Conservation (phyloP, 2,797 vertebrate genomes). For the Gadopsis bispinosus region DNA sequence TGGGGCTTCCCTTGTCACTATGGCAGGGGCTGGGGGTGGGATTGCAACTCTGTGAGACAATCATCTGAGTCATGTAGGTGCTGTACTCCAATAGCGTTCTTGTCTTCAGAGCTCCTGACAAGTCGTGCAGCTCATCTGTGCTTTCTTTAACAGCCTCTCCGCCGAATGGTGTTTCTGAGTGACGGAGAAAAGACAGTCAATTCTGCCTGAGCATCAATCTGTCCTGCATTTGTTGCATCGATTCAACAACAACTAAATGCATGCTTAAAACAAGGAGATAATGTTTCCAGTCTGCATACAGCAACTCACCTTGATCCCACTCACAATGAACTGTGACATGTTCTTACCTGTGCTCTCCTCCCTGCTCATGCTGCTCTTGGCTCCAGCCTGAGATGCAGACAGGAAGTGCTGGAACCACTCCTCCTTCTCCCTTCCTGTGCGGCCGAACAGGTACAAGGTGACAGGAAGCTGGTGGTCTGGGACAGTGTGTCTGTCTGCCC, state of each 20-base stretch:
- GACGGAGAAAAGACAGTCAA: slow-evolving; percentile 7
- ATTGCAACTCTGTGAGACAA: slow-evolving; percentile 65
- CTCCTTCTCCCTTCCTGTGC: slow-evolving; percentile 91
- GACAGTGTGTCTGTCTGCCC: slow-evolving; percentile 41
- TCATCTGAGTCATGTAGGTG: slow-evolving; percentile 86
- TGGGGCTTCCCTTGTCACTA: slow-evolving; percentile 74
- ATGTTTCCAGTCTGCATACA: neutral
- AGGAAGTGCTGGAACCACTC: slow-evolving; percentile 91
- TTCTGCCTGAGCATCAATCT: neutral
- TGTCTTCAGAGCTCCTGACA: slow-evolving; percentile 66
- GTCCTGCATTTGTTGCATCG: neutral
- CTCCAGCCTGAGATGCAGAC: slow-evolving; percentile 71
- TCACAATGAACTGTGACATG: neutral
- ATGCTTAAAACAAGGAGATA: neutral
- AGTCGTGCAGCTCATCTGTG: slow-evolving; percentile 83
- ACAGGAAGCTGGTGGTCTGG: slow-evolving; percentile 64
- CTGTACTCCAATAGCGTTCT: slow-evolving; percentile 87
- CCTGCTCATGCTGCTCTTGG: slow-evolving; percentile 34
- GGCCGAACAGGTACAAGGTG: slow-evolving; percentile 88
- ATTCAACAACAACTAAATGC: neutral
- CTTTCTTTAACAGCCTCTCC: slow-evolving; percentile 75
- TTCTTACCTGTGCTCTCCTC: slow-evolving; percentile 79
- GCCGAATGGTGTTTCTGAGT: slow-evolving; percentile 60
- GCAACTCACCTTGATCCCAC: neutral
- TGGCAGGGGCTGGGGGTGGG: slow-evolving; percentile 75